Conservation (phyloP, 2,888 invertebrate species). For the Linnaemya vulpina region DNA sequence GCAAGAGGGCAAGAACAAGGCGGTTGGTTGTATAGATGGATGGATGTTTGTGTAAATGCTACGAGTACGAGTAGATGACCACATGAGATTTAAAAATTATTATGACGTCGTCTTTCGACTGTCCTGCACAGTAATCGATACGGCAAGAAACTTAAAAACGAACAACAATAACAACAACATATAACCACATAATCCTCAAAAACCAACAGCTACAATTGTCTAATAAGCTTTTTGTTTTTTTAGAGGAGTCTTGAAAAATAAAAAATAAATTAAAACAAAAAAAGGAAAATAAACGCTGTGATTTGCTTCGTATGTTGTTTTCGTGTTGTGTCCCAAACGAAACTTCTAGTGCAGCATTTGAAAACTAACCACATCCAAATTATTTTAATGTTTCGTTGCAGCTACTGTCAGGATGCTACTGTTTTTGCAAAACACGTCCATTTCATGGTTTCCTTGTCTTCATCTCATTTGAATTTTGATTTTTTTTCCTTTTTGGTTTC, state of each 20-base stretch:
- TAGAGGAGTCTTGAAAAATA: not conserved
- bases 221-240: conserved; percentile 55
- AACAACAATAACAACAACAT: not conserved
- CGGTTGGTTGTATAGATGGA: conserved; percentile 17
- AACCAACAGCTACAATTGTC: conserved; percentile 62
- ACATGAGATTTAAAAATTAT: conserved; percentile 66
- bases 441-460: conserved; percentile 64
- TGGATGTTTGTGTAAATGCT: conserved; percentile 39
- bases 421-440: conserved; percentile 45
- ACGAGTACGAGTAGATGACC: conserved; percentile 42
- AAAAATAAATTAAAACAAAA: not conserved
- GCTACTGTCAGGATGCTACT: conserved; percentile 72
- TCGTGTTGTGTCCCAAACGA: conserved; percentile 19
- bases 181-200: conserved; percentile 64
- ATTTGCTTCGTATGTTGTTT: conserved; percentile 43
- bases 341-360: conserved; percentile 38
- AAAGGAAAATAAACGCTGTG: conserved; percentile 33
- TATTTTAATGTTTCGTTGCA: conserved; percentile 64
- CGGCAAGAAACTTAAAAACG: not conserved
- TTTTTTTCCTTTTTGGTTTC: not conserved
- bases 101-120: conserved; percentile 63
- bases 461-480: conserved; percentile 63
- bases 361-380: conserved; percentile 68
- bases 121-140: conserved; percentile 28
- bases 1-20: conserved; percentile 38